Evolutionary conservation across 2,888 invertebrate species (phyloP), one percentile per base, ranked within the genome.

Genomic region (Tetranychus piercei): DNA sequence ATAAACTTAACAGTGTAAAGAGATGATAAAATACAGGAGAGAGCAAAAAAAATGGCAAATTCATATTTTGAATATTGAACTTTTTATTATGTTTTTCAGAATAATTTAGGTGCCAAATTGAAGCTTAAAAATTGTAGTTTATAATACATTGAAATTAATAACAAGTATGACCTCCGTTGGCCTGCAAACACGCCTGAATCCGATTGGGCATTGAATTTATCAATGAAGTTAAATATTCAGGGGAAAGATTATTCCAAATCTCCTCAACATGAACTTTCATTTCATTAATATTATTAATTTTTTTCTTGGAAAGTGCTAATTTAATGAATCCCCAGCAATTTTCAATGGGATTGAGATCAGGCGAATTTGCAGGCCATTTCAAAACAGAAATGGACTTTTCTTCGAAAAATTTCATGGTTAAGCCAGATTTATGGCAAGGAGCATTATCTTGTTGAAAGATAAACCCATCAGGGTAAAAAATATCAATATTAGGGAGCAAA

Each of bases 311-410:
- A 69, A 69, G 9, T 22, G 11, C 8, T 20, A 8, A 15, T 22
- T 69, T 69, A 8, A 69, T 69, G 22, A 69, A 15, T 15, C 69
- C 20, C 69, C 69, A 69, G n/a, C 8, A 8, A 20, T 69, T 69
- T 22, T 69, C 69, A 22, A 69, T 69, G 20, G 69, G 69, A 69
- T 69, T 69, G 8, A 69, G 69, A 22, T 69, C 69, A 22, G 69
- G 69, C 8, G 9, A 9, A 64, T 64, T 64, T 15, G 64, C 64
- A 64, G 64, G 64, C 64, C 64, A 64, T 9, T 64, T 15, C 9
- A 64, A 15, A 64, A 64, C 15, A 15, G 15, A 9, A 64, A 64
- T 64, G 8, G 9, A 8, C 8, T 8, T 64, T 64, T 64, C 15
- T 64, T 64, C 64, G 8, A 64, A 15, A 15, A 64, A 64, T 64